These are phyloP conservation scores for Ochotona princeps DNA, from an alignment of 2,113 vertebrate genomes.

Conservation along the genomic window DNA sequence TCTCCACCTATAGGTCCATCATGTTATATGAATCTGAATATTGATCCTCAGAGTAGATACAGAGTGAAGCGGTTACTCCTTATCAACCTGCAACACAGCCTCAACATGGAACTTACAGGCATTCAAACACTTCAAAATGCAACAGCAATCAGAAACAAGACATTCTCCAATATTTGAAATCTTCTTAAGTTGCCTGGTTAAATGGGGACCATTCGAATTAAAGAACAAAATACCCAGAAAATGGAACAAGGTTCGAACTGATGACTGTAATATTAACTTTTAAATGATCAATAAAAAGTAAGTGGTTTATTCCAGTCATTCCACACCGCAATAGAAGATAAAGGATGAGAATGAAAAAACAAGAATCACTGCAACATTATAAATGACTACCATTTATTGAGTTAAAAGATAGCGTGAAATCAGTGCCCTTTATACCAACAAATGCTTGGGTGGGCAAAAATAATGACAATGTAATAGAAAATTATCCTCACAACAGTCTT, in stretches of 20 bases:
- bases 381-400: slow-evolving; percentile 49
- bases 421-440: neutral
- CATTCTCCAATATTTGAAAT: slow-evolving; percentile 47
- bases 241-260: slow-evolving; percentile 26
- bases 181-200: neutral
- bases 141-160: slow-evolving; percentile 1
- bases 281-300: slow-evolving; percentile 57
- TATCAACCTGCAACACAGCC: neutral
- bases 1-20: neutral
- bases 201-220: slow-evolving; percentile 19
- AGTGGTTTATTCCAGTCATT: slow-evolving; percentile 29
- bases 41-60: neutral
- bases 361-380: slow-evolving; percentile 35
- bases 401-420: slow-evolving; percentile 35
- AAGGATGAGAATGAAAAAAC: slow-evolving; percentile 46
- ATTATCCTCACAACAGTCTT: slow-evolving; percentile 14
- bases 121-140: neutral
- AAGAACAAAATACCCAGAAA: neutral
- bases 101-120: slow-evolving; percentile 24
- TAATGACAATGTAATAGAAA: neutral
- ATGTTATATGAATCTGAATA: neutral
- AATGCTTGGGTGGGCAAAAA: slow-evolving; percentile 2
- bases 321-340: neutral
- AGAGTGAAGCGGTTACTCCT: neutral
- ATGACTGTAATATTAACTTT: slow-evolving; percentile 46